These are phyloP conservation scores for Dryobates pubescens DNA, from an alignment of 2,797 vertebrate genomes.

Conservation along the genomic window DNA sequence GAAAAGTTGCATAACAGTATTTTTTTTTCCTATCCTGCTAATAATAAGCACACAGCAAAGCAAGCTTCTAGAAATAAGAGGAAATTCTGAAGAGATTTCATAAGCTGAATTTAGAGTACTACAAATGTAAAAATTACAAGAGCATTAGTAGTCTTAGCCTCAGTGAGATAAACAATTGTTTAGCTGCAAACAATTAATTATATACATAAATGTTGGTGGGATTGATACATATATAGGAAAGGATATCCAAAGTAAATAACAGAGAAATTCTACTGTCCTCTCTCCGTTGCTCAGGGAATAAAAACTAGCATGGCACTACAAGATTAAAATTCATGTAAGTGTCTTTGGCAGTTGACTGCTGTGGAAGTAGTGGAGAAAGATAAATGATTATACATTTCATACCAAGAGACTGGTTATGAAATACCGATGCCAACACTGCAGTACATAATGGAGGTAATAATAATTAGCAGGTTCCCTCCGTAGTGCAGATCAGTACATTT, in stretches of 20 bases:
- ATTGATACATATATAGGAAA: background rate
- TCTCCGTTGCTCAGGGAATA: background rate
- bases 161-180: background rate
- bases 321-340: background rate
- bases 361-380: background rate
- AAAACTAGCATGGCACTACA: background rate
- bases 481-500: constrained; percentile 18
- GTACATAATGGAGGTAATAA: background rate
- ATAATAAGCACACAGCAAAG: background rate
- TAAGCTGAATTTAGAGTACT: background rate
- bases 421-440: background rate
- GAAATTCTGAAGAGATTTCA: background rate
- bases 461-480: constrained; percentile 40
- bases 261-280: background rate
- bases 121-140: background rate
- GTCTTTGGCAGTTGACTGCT: background rate
- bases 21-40: background rate
- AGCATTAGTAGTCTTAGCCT: background rate
- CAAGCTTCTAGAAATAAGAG: background rate
- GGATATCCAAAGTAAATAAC: background rate
- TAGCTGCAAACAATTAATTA: background rate
- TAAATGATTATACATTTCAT: background rate
- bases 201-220: background rate
- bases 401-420: background rate
- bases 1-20: background rate